Conservation (phyloP, 1,140 invertebrate genomes). For the Saccostrea cuccullata region DNA sequence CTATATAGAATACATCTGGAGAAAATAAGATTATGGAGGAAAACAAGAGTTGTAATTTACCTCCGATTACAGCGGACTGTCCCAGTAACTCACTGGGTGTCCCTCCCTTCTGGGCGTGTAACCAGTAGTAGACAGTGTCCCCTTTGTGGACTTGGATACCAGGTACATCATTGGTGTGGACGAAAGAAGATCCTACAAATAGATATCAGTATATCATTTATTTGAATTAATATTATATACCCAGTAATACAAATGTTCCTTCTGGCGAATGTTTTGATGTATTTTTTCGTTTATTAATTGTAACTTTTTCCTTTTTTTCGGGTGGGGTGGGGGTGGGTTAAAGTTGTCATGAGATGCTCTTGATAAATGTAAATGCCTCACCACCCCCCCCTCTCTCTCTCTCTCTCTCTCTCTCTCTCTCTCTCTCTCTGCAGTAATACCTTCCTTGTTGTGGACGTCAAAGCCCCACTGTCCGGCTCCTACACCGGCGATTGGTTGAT, state of each 20-base stretch:
- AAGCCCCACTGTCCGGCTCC: constrained; percentile 55
- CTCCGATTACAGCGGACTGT: neutral
- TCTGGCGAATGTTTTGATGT: neutral
- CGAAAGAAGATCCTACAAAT: constrained; percentile 11
- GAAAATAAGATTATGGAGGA: too few species aligned
- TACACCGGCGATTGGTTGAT: constrained; percentile 54
- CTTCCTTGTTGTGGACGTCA: constrained; percentile 56
- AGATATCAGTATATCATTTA: too few species aligned
- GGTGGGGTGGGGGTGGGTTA: too few species aligned
- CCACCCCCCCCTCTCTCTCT: too few species aligned
- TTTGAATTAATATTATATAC: too few species aligned
- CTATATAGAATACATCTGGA: neutral
- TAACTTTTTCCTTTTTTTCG: too few species aligned
- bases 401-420: too few species aligned
- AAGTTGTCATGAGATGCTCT: too few species aligned
- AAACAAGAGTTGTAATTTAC: neutral
- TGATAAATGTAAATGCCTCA: too few species aligned
- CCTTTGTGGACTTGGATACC: neutral
- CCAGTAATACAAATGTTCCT: too few species aligned
- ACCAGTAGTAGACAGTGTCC: constrained; percentile 6
- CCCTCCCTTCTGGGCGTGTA: constrained; percentile 2
- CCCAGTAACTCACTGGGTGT: neutral
- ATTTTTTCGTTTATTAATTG: neutral
- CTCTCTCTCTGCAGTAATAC: constrained; percentile 30
- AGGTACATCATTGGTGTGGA: neutral